Base-by-base conservation (phyloP, 1,140 invertebrate species). In the Meteorus sp. region DNA sequence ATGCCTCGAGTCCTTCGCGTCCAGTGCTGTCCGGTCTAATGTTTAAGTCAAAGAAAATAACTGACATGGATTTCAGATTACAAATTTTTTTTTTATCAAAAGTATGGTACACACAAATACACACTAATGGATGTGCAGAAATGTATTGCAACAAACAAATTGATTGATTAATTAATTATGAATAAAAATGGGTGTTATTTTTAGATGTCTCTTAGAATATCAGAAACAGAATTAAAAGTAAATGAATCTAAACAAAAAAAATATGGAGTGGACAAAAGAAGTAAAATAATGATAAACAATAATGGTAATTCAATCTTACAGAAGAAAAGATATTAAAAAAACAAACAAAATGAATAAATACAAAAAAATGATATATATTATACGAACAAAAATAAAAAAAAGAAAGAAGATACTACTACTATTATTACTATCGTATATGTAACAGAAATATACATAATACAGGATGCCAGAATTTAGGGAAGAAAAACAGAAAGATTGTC, bases 181-280 rank as follows among this genome's bases (percentile, higher is more conserved):
- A 74, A 47, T 69, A 69, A 62, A 73, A 76, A 73, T 76, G 69
- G 71, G 70, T 76, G 73, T 76, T 75, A 76, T 75, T 76, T 76
- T 75, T 76, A 75, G 74, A 76, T 76, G 74, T 76, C 70, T 76
- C 69, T 75, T 76, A 75, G 72, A 75, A 73, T 73, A 75, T 71
- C 69, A 69, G 69, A 73, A 74, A 62, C 66, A 72, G 66, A 73
- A 71, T 5, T 4, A 71, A 66, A 56, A 51, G 20, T 17, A 19
- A 50, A 48, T 23, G 3, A 27, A 48, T 25, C 27, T 27, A 29
- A 48, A 48, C 44, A 44, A 33, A 6, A 33, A 33, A 33, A 6
- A 33, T 7, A 33, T 7, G 11, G 11, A 33, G 6, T 11, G 11
- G 6, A 67, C 66, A 54, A 72, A 72, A 57, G 35, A 70, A 51